These are phyloP conservation scores for Lymantria dispar DNA, from an alignment of 2,888 invertebrate species.

Conservation along the genomic window DNA sequence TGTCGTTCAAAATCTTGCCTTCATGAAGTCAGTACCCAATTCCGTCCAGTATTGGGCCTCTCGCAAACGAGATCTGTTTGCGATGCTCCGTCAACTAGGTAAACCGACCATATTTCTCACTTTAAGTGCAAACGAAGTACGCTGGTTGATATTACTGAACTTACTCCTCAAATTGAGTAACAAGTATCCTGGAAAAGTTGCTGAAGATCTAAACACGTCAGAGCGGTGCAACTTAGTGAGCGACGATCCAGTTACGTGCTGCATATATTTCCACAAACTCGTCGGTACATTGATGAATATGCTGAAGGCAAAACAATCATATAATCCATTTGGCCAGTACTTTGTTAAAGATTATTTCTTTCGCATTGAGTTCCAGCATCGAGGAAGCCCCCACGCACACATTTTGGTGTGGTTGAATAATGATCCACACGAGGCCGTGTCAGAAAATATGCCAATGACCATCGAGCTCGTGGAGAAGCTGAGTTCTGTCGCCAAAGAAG, in stretches of 20 bases:
- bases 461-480: constrained; percentile 42
- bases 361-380: constrained; percentile 53
- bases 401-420: constrained; percentile 53
- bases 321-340: constrained; percentile 42
- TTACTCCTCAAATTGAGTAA: constrained; percentile 44
- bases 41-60: constrained; percentile 51
- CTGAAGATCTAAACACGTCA: constrained; percentile 17
- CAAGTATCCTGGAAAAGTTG: constrained; percentile 13
- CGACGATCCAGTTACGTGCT: constrained; percentile 41
- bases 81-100: constrained; percentile 46
- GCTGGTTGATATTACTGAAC: constrained; percentile 44
- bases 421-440: constrained; percentile 42
- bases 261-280: constrained; percentile 45
- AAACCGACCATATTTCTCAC: constrained; percentile 42
- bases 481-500: constrained; percentile 35
- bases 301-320: constrained; percentile 30
- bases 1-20: constrained; percentile 41
- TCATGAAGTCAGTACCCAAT: constrained; percentile 49
- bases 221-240: constrained; percentile 23
- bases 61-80: constrained; percentile 46
- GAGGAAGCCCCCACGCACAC: constrained; percentile 54
- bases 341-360: constrained; percentile 39
- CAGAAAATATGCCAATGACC: constrained; percentile 42
- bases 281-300: constrained; percentile 35
- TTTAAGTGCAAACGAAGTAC: constrained; percentile 55